Conservation (phyloP, 2,113 vertebrate species). For the Sylvicapra grimmia region DNA sequence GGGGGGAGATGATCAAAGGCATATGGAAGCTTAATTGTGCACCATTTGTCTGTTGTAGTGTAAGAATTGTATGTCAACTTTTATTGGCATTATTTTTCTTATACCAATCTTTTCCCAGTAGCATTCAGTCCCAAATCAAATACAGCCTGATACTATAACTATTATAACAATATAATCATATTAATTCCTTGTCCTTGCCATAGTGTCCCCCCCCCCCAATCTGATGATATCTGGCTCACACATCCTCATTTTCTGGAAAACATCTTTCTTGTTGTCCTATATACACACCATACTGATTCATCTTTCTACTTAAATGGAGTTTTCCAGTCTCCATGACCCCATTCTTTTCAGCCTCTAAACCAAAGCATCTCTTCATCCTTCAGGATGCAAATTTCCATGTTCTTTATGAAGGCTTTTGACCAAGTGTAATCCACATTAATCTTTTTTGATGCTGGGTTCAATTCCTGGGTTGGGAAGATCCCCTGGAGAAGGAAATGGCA, state of each 20-base stretch:
- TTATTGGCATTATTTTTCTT: not conserved
- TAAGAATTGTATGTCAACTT: not conserved
- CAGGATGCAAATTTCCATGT: not conserved
- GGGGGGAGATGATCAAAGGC: not conserved
- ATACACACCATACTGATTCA: not conserved
- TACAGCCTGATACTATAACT: not conserved
- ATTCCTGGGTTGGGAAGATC: not conserved
- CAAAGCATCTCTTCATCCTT: not conserved
- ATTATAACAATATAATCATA: not conserved
- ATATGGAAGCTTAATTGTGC: not conserved
- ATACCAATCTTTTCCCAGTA: not conserved
- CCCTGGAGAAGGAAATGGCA: not conserved
- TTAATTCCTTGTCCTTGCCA: not conserved
- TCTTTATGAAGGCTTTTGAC: not conserved
- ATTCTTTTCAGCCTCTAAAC: not conserved
- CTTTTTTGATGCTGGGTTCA: not conserved
- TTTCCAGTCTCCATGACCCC: not conserved
- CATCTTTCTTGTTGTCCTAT: not conserved
- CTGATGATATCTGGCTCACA: not conserved
- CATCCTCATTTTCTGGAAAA: not conserved
- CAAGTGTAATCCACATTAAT: not conserved
- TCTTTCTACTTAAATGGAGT: not conserved
- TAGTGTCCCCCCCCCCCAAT: fast-evolving
- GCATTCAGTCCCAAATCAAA: not conserved
- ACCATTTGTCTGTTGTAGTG: not conserved